Percentiles rank a stretch among this genome's conserved stretches.
phyloP scores from a whole-genome alignment of 2,888 invertebrate genomes.

The Aquatica leii region DNA sequence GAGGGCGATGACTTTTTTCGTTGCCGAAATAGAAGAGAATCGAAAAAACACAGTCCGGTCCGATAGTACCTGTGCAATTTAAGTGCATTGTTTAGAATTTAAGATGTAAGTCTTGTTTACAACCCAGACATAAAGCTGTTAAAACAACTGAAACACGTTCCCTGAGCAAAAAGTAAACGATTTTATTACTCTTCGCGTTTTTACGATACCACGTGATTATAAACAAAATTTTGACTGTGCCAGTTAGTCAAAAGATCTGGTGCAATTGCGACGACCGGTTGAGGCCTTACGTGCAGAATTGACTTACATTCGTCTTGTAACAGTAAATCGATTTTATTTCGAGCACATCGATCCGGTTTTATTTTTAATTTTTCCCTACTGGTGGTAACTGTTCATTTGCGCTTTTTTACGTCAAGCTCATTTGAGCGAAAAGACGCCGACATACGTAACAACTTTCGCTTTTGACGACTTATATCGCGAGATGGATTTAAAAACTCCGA shows the following conservation, averaged over 20 bases:
- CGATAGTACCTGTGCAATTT: not conserved
- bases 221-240: slow-evolving; percentile 11
- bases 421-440: no score
- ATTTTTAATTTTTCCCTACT: no score
- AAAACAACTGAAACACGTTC: slow-evolving; percentile 14
- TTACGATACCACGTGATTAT: slow-evolving; percentile 6
- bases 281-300: no score
- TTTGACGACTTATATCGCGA: slow-evolving; percentile 7
- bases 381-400: no score
- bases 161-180: slow-evolving; percentile 8
- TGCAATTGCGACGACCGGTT: no score
- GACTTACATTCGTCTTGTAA: no score
- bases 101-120: slow-evolving; percentile 14
- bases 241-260: no score
- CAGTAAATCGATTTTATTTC: no score
- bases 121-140: slow-evolving; percentile 11
- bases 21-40: not conserved
- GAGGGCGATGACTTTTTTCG: slow-evolving; percentile 3
- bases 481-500: slow-evolving; percentile 2
- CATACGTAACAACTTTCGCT: slow-evolving; percentile 6
- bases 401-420: no score
- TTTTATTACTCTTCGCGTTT: slow-evolving; percentile 11
- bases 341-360: no score
- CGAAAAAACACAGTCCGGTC: slow-evolving; percentile 1
- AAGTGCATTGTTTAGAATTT: slow-evolving; percentile 14